Evolutionary conservation across 2,797 vertebrate species (phyloP).

Genomic region (Danio albolineatus): DNA sequence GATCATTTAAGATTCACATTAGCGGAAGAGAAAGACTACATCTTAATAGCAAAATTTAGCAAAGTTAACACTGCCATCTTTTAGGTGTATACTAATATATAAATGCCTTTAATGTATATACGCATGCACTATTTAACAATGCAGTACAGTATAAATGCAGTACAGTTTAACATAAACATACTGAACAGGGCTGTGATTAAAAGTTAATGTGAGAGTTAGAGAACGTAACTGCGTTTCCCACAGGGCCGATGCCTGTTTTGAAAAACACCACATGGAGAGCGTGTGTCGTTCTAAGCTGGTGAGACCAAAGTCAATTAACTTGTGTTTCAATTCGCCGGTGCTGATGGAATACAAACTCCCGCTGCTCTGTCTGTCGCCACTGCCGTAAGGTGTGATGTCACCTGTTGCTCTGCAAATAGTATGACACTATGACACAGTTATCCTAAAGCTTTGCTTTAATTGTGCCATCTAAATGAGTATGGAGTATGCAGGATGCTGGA

Average conservation of each 20-base stretch:
- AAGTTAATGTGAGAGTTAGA: constrained; percentile 43
- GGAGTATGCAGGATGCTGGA: neutral
- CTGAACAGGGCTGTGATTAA: constrained; percentile 28
- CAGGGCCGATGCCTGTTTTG: constrained; percentile 6
- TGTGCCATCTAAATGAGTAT: neutral
- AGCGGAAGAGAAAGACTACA: neutral
- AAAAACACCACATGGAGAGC: constrained; percentile 31
- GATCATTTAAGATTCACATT: neutral
- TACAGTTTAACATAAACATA: neutral
- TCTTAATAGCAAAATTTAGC: neutral
- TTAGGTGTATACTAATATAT: neutral
- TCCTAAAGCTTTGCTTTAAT: neutral
- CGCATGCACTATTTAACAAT: neutral
- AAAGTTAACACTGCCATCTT: neutral
- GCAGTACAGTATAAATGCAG: neutral
- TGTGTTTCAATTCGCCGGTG: constrained; percentile 54
- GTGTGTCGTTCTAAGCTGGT: constrained; percentile 41
- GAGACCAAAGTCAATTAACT: constrained; percentile 61
- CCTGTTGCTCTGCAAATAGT: constrained; percentile 56
- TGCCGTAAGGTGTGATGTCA: constrained; percentile 57
- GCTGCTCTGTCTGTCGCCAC: constrained; percentile 58
- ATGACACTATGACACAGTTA: constrained; percentile 14
- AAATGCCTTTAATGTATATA: neutral
- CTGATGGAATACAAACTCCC: constrained; percentile 58
- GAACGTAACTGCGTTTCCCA: constrained; percentile 21